Evolutionary conservation across 2,113 vertebrate species (phyloP).

Genomic region (Pteropus alecto): DNA sequence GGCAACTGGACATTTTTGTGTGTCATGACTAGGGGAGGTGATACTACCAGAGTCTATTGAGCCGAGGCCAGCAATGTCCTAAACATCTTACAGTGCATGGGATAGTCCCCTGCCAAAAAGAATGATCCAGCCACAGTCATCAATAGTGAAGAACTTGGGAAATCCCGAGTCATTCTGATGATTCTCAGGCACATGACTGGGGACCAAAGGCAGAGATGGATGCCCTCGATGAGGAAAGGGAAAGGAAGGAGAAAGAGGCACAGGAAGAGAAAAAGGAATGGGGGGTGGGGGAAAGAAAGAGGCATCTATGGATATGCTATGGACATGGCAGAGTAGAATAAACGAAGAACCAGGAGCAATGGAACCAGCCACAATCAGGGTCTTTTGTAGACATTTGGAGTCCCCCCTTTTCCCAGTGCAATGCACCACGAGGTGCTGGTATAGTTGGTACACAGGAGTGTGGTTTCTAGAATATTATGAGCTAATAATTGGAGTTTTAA

Average conservation of each 20-base stretch:
- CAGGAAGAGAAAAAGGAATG: background rate
- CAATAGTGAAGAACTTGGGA: background rate
- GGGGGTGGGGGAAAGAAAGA: background rate
- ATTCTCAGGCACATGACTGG: background rate
- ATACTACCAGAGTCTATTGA: background rate
- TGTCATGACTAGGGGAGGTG: background rate
- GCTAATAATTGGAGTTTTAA: background rate
- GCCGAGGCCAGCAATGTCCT: background rate
- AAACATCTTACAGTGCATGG: background rate
- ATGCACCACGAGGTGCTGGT: background rate
- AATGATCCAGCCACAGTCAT: background rate
- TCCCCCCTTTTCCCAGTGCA: background rate
- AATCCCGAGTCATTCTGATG: background rate
- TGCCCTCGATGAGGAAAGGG: background rate
- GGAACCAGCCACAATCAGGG: background rate
- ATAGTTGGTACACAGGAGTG: background rate
- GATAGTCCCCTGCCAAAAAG: background rate
- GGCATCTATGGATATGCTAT: too few relatives aligned
- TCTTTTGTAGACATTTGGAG: background rate
- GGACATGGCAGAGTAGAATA: background rate
- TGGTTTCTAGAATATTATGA: background rate
- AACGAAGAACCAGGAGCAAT: background rate
- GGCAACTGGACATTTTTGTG: background rate
- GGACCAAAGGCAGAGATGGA: fast-evolving
- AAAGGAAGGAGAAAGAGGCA: background rate